Evolutionary conservation across 2,113 vertebrate genomes (phyloP).

Genomic region (Tylochromis polylepis): DNA sequence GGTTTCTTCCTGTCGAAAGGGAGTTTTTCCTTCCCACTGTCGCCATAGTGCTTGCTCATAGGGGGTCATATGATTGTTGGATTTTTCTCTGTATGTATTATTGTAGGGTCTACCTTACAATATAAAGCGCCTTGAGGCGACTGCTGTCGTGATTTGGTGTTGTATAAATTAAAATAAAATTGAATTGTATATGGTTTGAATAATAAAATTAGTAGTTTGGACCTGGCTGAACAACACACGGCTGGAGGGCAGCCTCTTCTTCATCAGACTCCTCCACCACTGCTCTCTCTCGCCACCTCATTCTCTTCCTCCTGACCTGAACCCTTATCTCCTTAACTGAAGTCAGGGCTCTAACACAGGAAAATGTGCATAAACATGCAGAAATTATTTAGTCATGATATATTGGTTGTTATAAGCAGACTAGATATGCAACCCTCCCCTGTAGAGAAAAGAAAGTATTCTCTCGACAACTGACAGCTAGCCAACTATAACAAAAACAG

Average conservation of each 20-base stretch:
- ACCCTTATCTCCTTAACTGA: background rate
- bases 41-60: background rate
- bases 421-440: background rate
- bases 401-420: background rate
- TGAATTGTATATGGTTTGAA: background rate
- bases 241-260: background rate
- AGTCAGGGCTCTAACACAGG: background rate
- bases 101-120: accelerated
- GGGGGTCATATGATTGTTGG: background rate
- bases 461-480: background rate
- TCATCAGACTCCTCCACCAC: background rate
- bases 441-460: background rate
- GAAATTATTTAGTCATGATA: background rate
- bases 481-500: background rate
- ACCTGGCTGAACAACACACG: background rate
- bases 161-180: background rate
- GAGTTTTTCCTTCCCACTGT: too few species aligned
- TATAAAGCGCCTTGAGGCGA: accelerated
- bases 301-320: background rate
- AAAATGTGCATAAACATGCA: background rate
- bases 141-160: background rate
- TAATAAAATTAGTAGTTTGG: background rate
- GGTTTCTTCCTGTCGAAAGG: too few species aligned
- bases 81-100: accelerated
- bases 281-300: background rate